Conservation (phyloP, 2,797 vertebrate species). For the Poeciliopsis paucimaculata region DNA sequence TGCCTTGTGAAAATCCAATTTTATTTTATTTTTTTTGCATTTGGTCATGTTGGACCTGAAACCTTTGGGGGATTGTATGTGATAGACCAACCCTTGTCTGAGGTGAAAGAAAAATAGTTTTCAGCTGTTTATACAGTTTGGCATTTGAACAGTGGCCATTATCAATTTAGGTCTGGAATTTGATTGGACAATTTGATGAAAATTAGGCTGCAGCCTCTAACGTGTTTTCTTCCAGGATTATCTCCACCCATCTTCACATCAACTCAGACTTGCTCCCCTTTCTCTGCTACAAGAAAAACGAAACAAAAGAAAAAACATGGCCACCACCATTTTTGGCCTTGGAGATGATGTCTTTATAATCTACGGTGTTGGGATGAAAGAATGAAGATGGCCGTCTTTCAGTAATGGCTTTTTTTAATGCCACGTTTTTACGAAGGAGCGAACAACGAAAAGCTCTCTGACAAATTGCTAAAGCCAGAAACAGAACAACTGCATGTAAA, state of each 20-base stretch:
- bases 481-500: background rate
- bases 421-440: background rate
- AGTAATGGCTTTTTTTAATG: background rate
- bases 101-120: background rate
- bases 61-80: background rate
- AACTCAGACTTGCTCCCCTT: background rate
- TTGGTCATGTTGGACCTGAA: background rate
- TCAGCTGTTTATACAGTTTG: background rate
- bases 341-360: background rate
- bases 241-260: background rate
- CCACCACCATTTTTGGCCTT: background rate
- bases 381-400: background rate
- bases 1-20: background rate
- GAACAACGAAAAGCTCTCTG: background rate
- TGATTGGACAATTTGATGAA: background rate
- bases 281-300: background rate
- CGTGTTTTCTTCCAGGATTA: background rate
- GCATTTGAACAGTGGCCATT: background rate
- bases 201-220: background rate
- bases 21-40: background rate
- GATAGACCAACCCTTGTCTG: background rate
- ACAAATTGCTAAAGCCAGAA: background rate
- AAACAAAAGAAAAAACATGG: no score
- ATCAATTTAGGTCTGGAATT: background rate
- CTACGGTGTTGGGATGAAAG: background rate